Evolutionary conservation across 2,888 invertebrate genomes (phyloP), one percentile per base, ranked within the genome.

Genomic region (Pollenia amentaria): DNA sequence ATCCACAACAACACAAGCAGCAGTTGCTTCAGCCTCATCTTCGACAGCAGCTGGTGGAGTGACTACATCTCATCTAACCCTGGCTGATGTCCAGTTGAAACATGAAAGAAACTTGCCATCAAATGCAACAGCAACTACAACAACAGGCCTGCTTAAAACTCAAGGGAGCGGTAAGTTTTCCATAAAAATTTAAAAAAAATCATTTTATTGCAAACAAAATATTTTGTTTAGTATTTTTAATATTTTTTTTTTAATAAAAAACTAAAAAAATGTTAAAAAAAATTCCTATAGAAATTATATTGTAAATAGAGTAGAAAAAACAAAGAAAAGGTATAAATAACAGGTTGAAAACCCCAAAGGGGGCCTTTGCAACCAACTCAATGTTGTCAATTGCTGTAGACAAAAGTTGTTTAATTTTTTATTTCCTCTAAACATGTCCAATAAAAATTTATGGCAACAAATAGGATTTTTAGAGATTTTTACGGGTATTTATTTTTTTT

Each of bases 111-210:
- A 78, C 40, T 84, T 88, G 85, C 75, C 88, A 87, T 88, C 83
- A 89, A 88, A 90, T 89, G 85, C 91, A 89, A 87, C 88, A 83
- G 29, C 88, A 89, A 64, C 84, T 64, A 65, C 85, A 72, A 65
- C 84, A 88, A 85, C 88, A 88, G 69, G 89, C 90, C 88, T 90
- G 90, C 89, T 90, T 88, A 90, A 91, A 90, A 90, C 93, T 89
- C 93, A 92, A 89, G 93, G 93, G 93, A 93, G 89, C 90, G 93
- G 93, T 93, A 92, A 93, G 93, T 93, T 91, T 85, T 53, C 62
- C 44, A 73, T 65, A 42, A 75, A 70, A 57, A 69, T 57, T 57
- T 62, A 72, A 1, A 62, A 62, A 57, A 42, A 9, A 21, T n/a
- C n/a, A 46, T 77, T 70, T 77, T 77, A 67, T 75, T 55, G 21